Evolutionary conservation across 2,888 invertebrate species (phyloP), one percentile per base, ranked within the genome.

Genomic region (Salticus scenicus): DNA sequence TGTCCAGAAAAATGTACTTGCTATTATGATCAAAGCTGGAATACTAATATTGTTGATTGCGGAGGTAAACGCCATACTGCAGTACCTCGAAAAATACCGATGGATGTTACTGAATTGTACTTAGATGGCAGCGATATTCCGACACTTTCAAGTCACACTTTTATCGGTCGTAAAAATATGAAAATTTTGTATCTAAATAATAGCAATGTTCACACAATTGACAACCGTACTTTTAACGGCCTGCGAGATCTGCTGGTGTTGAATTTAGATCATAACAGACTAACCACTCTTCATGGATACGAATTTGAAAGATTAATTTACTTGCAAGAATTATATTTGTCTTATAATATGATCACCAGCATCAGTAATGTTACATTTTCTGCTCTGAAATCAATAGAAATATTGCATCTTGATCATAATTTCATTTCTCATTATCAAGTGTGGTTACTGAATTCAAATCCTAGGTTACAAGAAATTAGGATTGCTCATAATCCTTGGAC

Each of bases 61-160:
- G 94, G 95, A 67, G 94, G 94, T 20, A 80, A 24, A 94, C 74
- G 85, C 10, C 89, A 88, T 37, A 42, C 73, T 12, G 71, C 81
- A 0, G 88, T 96, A 88, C 96, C 96, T 20, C 95, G 95, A 89
- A 94, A 94, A 92, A 95, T 97, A 90, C 97, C 97, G 17, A 96
- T 97, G 96, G 96, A 96, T 90, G 95, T 96, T 84, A 96, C 96
- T n/a, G 95, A 96, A 90, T 93, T 97, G 88, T 96, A 95, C 90
- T 92, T 97, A 88, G 96, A 96, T 91, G 96, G 96, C 88, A 96
- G 96, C 91, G 94, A 95, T 90, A 93, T 97, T 89, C 93, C 94
- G 89, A 93, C 93, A 79, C 93, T 97, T 76, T 94, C 94, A 88
- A 95, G 95, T 91, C 96, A 96, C 92, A 95, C 96, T 57, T 96